Percentiles rank a stretch among this genome's conserved stretches.
Conservation (phyloP, 2,888 invertebrate species). For the Druceiella hillmani region DNA sequence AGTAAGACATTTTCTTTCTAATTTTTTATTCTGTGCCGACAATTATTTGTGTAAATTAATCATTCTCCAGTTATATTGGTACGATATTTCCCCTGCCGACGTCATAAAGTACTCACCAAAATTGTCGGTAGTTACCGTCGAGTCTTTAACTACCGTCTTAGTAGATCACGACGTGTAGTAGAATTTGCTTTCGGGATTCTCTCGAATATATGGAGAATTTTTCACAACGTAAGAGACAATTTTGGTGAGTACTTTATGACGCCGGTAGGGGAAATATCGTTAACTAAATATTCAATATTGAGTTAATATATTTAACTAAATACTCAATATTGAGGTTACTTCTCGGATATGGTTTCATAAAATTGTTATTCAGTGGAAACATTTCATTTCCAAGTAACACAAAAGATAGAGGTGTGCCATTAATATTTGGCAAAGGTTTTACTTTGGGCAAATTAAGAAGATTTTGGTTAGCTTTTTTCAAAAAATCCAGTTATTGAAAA, state of each 20-base stretch:
- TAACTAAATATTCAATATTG: background rate
- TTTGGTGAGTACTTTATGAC: constrained; percentile 24
- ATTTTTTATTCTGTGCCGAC: constrained; percentile 11
- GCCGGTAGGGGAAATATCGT: constrained; percentile 20
- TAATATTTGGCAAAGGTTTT: constrained; percentile 16
- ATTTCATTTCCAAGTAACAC: constrained; percentile 21
- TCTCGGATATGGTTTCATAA: constrained; percentile 19
- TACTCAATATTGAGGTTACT: constrained; percentile 13
- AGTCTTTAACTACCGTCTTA: constrained; percentile 19
- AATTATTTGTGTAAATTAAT: constrained; percentile 13
- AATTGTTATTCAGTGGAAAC: constrained; percentile 20
- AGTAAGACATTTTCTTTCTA: too few relatives aligned
- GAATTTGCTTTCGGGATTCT: constrained; percentile 21
- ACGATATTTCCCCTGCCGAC: constrained; percentile 21
- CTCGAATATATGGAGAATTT: constrained; percentile 18
- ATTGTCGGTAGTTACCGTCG: constrained; percentile 21
- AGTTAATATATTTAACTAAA: too few relatives aligned
- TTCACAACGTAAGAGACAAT: constrained; percentile 22
- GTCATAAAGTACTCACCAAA: constrained; percentile 24
- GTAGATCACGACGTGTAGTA: constrained; percentile 16
- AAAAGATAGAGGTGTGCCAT: constrained; percentile 16
- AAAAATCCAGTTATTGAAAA: constrained; percentile 16
- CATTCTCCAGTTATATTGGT: constrained; percentile 22
- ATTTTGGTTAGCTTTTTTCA: constrained; percentile 14
- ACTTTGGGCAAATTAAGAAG: constrained; percentile 19